Evolutionary conservation across 1,140 invertebrate species (phyloP).

Genomic region (Drosophila paulistorum): DNA sequence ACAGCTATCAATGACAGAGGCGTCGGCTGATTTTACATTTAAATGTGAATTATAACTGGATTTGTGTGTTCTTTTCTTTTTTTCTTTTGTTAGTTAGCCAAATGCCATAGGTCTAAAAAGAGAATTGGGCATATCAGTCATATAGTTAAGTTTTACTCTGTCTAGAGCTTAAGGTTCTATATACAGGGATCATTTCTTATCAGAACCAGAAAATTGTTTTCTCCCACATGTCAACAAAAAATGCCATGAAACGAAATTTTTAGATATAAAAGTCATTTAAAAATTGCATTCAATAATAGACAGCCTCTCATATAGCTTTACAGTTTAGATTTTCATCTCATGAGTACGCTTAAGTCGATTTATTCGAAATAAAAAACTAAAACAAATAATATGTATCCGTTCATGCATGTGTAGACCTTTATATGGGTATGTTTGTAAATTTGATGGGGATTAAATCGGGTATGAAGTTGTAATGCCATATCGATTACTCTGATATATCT

Average conservation of each 20-base stretch:
- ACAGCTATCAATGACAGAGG: constrained; percentile 71
- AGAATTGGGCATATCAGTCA: constrained; percentile 3
- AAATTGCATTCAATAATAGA: too few relatives aligned
- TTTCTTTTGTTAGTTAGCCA: constrained; percentile 13
- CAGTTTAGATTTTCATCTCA: too few relatives aligned
- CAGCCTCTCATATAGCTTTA: too few relatives aligned
- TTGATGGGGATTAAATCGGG: not conserved
- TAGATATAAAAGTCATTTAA: too few relatives aligned
- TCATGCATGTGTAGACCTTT: not conserved
- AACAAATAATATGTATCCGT: not conserved
- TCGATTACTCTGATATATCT: constrained; percentile 10
- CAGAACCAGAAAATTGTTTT: too few relatives aligned
- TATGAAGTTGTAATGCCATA: constrained; percentile 14
- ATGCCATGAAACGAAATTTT: too few relatives aligned
- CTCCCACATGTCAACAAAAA: too few relatives aligned
- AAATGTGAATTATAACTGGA: constrained; percentile 71
- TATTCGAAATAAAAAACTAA: constrained; percentile 10
- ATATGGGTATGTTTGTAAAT: not conserved
- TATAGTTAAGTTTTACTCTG: not conserved
- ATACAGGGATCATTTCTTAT: too few relatives aligned
- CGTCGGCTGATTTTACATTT: constrained; percentile 68
- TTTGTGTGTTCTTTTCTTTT: constrained; percentile 16
- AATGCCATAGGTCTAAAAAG: not conserved
- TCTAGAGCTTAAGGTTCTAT: too few relatives aligned
- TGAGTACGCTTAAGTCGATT: too few relatives aligned